Evolutionary conservation across 2,797 vertebrate species (phyloP).

Genomic region (Alectoris magna): DNA sequence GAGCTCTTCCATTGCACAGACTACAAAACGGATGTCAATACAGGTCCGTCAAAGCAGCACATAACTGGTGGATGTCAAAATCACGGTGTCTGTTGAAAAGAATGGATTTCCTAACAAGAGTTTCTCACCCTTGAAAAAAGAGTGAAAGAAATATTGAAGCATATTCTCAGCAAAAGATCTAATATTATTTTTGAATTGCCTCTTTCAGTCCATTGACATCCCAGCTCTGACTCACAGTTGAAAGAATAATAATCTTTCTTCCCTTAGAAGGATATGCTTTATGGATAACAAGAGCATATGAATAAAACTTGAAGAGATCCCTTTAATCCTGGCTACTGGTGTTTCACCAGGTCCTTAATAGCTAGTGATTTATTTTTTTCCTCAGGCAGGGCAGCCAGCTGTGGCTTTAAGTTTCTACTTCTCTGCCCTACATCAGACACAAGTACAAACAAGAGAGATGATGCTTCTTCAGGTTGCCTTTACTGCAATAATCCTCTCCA

Average conservation of each 20-base stretch:
- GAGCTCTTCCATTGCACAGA: background rate
- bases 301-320: background rate
- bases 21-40: rapidly evolving
- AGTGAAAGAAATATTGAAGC: background rate
- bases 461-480: background rate
- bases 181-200: conserved; percentile 2
- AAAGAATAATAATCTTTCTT: conserved; percentile 35
- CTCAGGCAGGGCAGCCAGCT: background rate
- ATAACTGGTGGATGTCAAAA: background rate
- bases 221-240: conserved; percentile 54
- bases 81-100: background rate
- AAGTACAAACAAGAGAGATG: background rate
- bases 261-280: conserved; percentile 25
- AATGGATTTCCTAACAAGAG: background rate
- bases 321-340: background rate
- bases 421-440: background rate
- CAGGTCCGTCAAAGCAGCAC: background rate
- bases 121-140: background rate
- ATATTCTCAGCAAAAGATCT: background rate
- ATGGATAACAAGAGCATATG: background rate
- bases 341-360: background rate
- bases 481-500: background rate
- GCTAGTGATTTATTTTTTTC: background rate
- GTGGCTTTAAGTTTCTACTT: background rate
- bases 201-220: conserved; percentile 20